These are phyloP conservation scores for Malthinus flaveolus DNA, from an alignment of 2,888 invertebrate species.

Conservation along the genomic window DNA sequence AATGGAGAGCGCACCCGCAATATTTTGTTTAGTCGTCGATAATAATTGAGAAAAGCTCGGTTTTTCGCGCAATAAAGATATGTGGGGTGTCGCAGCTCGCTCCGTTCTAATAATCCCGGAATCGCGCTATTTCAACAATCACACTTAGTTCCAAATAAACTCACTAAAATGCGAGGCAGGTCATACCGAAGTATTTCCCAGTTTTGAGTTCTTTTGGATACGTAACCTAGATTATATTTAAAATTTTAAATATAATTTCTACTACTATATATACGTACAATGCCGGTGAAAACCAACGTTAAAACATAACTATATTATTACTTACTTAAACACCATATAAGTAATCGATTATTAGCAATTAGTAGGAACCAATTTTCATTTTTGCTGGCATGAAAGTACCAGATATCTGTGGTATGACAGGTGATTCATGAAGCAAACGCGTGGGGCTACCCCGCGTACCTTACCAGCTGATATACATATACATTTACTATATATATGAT, in stretches of 20 bases:
- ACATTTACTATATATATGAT: constrained; percentile 52
- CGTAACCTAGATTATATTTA: constrained; percentile 52
- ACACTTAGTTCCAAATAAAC: constrained; percentile 78
- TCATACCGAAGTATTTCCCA: constrained; percentile 58
- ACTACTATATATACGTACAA: constrained; percentile 57
- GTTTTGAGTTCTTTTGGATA: constrained; percentile 60
- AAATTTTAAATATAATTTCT: constrained; percentile 56
- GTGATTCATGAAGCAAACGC: constrained; percentile 44
- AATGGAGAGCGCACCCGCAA: constrained; percentile 23
- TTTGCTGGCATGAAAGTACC: constrained; percentile 49
- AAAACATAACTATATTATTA: constrained; percentile 56
- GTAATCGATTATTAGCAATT: constrained; percentile 54
- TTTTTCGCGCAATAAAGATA: constrained; percentile 19
- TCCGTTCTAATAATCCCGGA: constrained; percentile 34
- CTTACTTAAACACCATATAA: constrained; percentile 55
- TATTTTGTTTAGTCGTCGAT: neutral
- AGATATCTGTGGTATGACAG: constrained; percentile 36
- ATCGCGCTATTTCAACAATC: constrained; percentile 63
- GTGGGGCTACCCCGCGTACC: constrained; percentile 43
- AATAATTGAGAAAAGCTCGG: constrained; percentile 16
- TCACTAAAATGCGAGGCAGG: constrained; percentile 77
- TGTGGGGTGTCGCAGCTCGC: constrained; percentile 29
- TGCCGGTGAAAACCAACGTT: constrained; percentile 54
- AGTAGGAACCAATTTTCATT: constrained; percentile 57
- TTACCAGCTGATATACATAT: constrained; percentile 56